Evolutionary conservation across 2,113 vertebrate genomes (phyloP).

Genomic region (Melanotaenia duboulayi): DNA sequence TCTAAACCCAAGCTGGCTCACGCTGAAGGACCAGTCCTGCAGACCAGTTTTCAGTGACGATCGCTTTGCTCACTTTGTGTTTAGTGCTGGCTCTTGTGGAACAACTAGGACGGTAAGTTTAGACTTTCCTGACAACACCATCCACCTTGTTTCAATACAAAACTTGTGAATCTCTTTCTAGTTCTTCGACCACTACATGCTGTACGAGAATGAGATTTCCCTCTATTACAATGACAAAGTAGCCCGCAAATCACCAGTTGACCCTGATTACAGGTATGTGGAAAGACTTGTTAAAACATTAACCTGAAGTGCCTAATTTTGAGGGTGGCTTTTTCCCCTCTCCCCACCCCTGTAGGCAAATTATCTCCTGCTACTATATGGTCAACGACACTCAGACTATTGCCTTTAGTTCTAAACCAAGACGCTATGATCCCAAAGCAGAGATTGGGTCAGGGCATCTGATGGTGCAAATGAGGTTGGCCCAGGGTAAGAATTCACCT

Average conservation of each 20-base stretch:
- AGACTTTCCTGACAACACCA: too few relatives aligned
- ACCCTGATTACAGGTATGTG: constrained; percentile 75
- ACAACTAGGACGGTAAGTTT: constrained; percentile 75
- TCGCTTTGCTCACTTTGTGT: constrained; percentile 77
- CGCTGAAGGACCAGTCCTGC: constrained; percentile 76
- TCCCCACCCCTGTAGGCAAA: constrained; percentile 62
- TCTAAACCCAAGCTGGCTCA: constrained; percentile 63
- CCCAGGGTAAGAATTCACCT: constrained; percentile 53
- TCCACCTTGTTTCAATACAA: too few relatives aligned
- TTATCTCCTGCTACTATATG: constrained; percentile 75
- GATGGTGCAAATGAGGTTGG: constrained; percentile 72
- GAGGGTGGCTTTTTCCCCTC: neutral
- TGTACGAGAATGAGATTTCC: constrained; percentile 80
- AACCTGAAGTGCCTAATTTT: too few relatives aligned
- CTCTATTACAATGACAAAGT: constrained; percentile 3
- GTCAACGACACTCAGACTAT: constrained; percentile 62
- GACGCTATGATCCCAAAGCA: constrained; percentile 39
- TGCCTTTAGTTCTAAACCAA: constrained; percentile 49
- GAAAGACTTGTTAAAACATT: rapidly evolving
- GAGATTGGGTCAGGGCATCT: constrained; percentile 72
- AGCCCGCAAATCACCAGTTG: neutral
- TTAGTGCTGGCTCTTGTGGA: constrained; percentile 75
- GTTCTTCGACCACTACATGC: constrained; percentile 76
- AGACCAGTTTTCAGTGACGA: constrained; percentile 69
- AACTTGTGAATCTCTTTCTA: constrained; percentile 13